phyloP scores from a whole-genome alignment of 35 echinoderm and acorn worm species.

The Heliocidaris tuberculata region DNA sequence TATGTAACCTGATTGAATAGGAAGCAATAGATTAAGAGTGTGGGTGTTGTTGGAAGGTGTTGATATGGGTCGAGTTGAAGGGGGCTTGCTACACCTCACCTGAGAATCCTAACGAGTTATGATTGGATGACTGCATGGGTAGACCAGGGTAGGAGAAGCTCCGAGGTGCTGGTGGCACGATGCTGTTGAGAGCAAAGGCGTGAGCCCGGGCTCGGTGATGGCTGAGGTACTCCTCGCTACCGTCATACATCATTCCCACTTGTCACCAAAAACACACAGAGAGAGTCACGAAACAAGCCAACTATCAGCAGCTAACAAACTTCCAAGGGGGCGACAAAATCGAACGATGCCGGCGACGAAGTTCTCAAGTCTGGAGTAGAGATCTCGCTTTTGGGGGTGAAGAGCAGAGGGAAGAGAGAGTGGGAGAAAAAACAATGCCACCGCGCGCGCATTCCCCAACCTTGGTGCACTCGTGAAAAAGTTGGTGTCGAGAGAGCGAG shows the following conservation, averaged over 20 bases:
- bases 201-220: constrained; percentile 90
- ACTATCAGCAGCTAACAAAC: constrained; percentile 41
- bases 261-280: constrained; percentile 52
- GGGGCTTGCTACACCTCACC: constrained; percentile 43
- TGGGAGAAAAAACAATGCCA: constrained; percentile 42
- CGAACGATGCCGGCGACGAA: constrained; percentile 64
- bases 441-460: constrained; percentile 21
- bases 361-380: constrained; percentile 61
- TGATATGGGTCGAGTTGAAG: not conserved
- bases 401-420: not conserved
- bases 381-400: constrained; percentile 24
- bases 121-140: constrained; percentile 82
- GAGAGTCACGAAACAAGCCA: constrained; percentile 8
- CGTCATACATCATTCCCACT: constrained; percentile 91
- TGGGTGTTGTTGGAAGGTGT: constrained; percentile 6
- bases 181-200: constrained; percentile 95
- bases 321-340: constrained; percentile 67
- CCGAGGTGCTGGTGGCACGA: constrained; percentile 94
- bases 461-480: constrained; percentile 34
- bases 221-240: constrained; percentile 88
- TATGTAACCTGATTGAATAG: not conserved
- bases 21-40: constrained; percentile 10
- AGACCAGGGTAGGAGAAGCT: constrained; percentile 95
- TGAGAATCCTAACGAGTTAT: constrained; percentile 75
- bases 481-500: constrained; percentile 6